Conservation (phyloP, 30 jellyfish, hydroid and myxozoan genomes). For the Turritopsis dohrnii region DNA sequence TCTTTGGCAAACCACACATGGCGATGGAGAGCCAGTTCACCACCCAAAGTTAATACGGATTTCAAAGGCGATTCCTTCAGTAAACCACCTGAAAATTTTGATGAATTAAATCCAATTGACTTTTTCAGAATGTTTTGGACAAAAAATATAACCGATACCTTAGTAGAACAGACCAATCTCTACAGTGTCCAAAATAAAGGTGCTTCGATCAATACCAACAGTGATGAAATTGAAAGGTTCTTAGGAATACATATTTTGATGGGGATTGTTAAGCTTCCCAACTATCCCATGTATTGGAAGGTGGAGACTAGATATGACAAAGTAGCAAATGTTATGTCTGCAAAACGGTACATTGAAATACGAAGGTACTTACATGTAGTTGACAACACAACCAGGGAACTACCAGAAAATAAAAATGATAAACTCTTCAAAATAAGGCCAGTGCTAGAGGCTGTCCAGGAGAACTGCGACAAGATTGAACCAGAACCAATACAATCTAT, state of each 20-base stretch:
- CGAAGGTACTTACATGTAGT: background rate
- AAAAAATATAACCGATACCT: background rate
- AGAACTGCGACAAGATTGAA: background rate
- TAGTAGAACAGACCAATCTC: slow-evolving; percentile 8
- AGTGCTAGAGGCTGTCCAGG: background rate
- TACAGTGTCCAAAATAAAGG: slow-evolving; percentile 14
- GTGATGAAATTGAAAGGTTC: slow-evolving; percentile 4
- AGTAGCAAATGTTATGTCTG: slow-evolving; percentile 19
- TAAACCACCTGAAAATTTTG: slow-evolving; percentile 11
- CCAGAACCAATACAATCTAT: slow-evolving; percentile 3
- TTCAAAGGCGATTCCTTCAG: slow-evolving; percentile 10
- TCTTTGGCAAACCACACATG: background rate
- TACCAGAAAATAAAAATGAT: background rate
- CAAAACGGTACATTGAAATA: background rate
- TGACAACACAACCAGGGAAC: background rate
- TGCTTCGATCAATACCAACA: background rate
- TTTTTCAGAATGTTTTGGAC: slow-evolving; percentile 8
- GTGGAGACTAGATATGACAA: background rate
- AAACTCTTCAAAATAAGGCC: background rate
- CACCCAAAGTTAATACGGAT: background rate
- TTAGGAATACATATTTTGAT: slow-evolving; percentile 1
- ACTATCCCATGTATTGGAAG: slow-evolving; percentile 4
- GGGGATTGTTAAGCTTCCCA: slow-evolving; percentile 8
- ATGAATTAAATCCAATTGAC: background rate
- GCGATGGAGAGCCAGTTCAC: slow-evolving; percentile 18